These are phyloP conservation scores for Leucopsar rothschildi DNA, from an alignment of 2,113 vertebrate species.

Conservation along the genomic window DNA sequence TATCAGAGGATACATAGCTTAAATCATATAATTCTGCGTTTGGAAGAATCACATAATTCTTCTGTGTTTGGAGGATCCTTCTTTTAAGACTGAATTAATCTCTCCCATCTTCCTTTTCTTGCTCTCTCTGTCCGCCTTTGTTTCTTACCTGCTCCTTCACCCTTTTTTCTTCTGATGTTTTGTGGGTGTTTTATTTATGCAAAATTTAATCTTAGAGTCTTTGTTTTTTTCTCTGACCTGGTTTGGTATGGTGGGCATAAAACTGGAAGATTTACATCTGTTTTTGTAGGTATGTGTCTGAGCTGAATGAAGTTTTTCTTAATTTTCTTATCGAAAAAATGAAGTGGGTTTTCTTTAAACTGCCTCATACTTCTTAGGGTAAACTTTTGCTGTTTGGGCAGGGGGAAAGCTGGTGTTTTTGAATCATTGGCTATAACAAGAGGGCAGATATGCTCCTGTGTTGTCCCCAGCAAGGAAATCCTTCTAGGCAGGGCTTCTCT, in stretches of 20 bases:
- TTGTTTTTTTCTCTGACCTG: constrained; percentile 67
- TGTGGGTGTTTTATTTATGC: background rate
- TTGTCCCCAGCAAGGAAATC: constrained; percentile 69
- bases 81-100: background rate
- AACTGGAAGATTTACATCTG: constrained; percentile 75
- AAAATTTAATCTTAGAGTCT: constrained; percentile 70
- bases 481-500: constrained; percentile 70
- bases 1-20: background rate
- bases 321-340: constrained; percentile 37
- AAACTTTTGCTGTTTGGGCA: constrained; percentile 67
- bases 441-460: constrained; percentile 33
- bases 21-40: background rate
- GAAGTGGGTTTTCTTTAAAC: constrained; percentile 69
- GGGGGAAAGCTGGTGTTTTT: constrained; percentile 65
- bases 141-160: background rate
- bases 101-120: background rate
- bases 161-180: background rate
- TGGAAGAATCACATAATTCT: background rate
- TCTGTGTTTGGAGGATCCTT: background rate
- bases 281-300: constrained; percentile 59
- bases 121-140: background rate
- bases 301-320: constrained; percentile 77
- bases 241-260: constrained; percentile 71
- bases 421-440: constrained; percentile 63
- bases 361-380: constrained; percentile 70